Percentiles rank a stretch among this genome's conserved stretches.
phyloP scores from a whole-genome alignment of 2,113 vertebrate species.

The Gila orcuttii region DNA sequence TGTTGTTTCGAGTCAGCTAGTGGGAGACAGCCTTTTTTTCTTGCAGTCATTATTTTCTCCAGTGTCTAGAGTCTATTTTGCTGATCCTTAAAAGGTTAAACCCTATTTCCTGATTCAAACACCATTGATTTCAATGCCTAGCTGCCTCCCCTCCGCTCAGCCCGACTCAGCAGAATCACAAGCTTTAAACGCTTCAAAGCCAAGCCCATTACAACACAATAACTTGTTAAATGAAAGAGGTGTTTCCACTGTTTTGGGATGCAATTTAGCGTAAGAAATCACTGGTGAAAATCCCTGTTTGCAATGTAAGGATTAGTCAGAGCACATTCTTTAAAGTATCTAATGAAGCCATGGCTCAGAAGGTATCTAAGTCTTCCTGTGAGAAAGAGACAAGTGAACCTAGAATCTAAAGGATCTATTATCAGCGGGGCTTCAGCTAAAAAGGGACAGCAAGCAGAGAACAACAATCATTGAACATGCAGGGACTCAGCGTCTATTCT shows the following conservation, averaged over 20 bases:
- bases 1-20: not conserved
- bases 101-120: slow-evolving; percentile 30
- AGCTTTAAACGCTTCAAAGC: slow-evolving; percentile 22
- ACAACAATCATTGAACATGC: slow-evolving; percentile 3
- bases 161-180: slow-evolving; percentile 37
- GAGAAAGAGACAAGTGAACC: slow-evolving; percentile 51
- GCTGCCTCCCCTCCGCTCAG: slow-evolving; percentile 13
- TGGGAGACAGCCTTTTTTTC: slow-evolving; percentile 15
- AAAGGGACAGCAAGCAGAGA: not conserved
- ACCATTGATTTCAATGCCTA: slow-evolving; percentile 25
- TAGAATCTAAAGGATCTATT: not conserved
- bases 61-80: slow-evolving; percentile 23
- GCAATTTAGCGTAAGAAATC: slow-evolving; percentile 25
- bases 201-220: slow-evolving; percentile 33
- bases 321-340: slow-evolving; percentile 10
- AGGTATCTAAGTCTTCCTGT: slow-evolving; percentile 24
- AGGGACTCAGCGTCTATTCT: not conserved
- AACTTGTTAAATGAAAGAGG: slow-evolving; percentile 13
- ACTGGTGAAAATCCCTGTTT: slow-evolving; percentile 35
- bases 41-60: slow-evolving; percentile 31
- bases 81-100: slow-evolving; percentile 41
- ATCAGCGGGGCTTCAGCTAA: slow-evolving; percentile 5
- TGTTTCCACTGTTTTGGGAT: slow-evolving; percentile 22
- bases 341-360: slow-evolving; percentile 9
- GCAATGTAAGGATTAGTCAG: slow-evolving; percentile 17